Evolutionary conservation across 2,113 vertebrate genomes (phyloP).

Genomic region (Microcebus murinus): DNA sequence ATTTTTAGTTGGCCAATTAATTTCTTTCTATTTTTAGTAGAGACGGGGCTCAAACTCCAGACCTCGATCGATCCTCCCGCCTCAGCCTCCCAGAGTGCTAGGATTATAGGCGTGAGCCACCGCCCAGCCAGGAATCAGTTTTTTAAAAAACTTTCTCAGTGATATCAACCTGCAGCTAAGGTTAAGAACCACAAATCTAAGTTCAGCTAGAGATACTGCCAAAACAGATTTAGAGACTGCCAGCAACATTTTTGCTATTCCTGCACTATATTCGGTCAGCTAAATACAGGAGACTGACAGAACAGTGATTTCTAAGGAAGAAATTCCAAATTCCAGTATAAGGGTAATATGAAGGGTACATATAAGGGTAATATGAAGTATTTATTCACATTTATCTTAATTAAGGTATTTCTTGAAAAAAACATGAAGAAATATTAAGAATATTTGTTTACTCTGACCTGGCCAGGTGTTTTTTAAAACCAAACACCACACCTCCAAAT

Average conservation of each 20-base stretch:
- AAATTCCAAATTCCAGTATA: neutral
- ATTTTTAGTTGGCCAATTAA: no score
- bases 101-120: no score
- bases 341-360: neutral
- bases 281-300: neutral
- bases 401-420: neutral
- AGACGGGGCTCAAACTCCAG: no score
- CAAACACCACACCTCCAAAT: neutral
- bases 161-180: neutral
- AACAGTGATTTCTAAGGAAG: neutral
- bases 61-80: no score
- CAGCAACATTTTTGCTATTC: neutral
- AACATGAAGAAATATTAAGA: neutral
- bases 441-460: neutral
- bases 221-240: neutral
- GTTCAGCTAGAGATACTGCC: neutral
- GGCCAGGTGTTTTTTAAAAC: neutral
- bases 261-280: neutral
- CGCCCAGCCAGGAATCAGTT: neutral
- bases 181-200: neutral
- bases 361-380: neutral
- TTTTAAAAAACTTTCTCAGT: neutral
- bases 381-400: constrained; percentile 16
- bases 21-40: no score
- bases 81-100: no score